phyloP scores from a whole-genome alignment of 2,888 invertebrate genomes.

The Melieria picta region DNA sequence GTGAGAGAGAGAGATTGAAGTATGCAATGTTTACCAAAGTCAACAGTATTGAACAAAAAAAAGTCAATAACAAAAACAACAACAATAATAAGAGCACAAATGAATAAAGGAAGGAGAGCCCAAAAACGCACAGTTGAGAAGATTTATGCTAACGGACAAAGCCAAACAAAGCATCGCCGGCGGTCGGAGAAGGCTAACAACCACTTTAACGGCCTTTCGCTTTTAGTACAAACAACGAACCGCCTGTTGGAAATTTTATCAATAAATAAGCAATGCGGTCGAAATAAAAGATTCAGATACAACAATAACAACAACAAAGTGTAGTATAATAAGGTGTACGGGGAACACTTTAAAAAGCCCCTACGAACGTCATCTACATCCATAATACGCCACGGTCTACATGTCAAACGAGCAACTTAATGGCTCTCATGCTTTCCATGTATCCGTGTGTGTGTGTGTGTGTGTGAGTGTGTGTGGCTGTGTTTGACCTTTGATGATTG shows the following conservation, averaged over 20 bases:
- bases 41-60: conserved; percentile 18
- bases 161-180: too few relatives aligned
- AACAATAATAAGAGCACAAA: neutral
- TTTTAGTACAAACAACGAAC: neutral
- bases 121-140: too few relatives aligned
- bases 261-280: conserved; percentile 4
- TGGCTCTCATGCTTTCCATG: neutral
- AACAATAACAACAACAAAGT: too few relatives aligned
- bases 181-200: neutral
- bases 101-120: neutral
- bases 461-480: neutral
- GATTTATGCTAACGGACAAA: too few relatives aligned
- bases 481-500: conserved; percentile 40
- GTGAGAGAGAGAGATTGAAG: conserved; percentile 2
- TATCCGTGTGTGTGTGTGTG: neutral
- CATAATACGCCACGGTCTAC: too few relatives aligned
- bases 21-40: conserved; percentile 23
- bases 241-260: neutral
- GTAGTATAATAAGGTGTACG: too few relatives aligned
- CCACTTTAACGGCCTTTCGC: neutral
- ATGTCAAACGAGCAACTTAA: too few relatives aligned
- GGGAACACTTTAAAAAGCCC: too few relatives aligned
- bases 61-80: neutral
- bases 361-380: too few relatives aligned
- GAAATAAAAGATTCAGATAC: neutral